These are phyloP conservation scores for Alloscopus bannaensis DNA, from an alignment of 2,888 invertebrate species.

Conservation along the genomic window DNA sequence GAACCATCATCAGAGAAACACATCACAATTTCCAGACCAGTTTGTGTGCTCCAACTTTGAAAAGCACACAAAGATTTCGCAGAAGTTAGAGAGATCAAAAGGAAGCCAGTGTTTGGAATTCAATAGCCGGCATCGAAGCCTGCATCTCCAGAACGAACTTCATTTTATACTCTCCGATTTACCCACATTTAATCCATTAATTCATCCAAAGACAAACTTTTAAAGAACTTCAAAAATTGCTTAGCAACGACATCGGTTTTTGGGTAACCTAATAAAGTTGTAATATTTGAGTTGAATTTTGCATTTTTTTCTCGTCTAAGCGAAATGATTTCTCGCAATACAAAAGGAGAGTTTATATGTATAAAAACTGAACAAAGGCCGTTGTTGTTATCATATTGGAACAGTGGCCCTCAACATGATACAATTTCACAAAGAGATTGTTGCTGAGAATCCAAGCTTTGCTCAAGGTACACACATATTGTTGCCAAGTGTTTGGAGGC, in stretches of 20 bases:
- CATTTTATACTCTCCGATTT: background rate
- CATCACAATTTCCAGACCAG: background rate
- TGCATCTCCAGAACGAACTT: background rate
- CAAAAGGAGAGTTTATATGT: background rate
- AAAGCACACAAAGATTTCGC: too few species aligned
- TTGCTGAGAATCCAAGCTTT: background rate
- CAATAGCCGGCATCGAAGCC: background rate
- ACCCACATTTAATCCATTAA: constrained; percentile 3
- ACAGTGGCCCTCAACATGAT: too few species aligned
- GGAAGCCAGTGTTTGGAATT: background rate
- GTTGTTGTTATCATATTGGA: too few species aligned
- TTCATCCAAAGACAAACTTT: background rate
- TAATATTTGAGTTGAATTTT: background rate
- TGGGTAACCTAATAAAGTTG: background rate
- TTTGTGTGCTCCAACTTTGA: background rate
- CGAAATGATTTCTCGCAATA: background rate
- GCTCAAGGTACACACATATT: background rate
- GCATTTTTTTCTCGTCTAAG: too few species aligned
- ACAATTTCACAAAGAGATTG: too few species aligned
- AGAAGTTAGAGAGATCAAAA: background rate
- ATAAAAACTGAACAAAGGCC: too few species aligned
- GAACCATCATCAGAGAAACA: background rate
- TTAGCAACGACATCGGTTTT: background rate
- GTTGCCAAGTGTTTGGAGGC: background rate
- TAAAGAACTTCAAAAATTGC: background rate